phyloP scores from a whole-genome alignment of 2,797 vertebrate species.

The Halcyon badia region DNA sequence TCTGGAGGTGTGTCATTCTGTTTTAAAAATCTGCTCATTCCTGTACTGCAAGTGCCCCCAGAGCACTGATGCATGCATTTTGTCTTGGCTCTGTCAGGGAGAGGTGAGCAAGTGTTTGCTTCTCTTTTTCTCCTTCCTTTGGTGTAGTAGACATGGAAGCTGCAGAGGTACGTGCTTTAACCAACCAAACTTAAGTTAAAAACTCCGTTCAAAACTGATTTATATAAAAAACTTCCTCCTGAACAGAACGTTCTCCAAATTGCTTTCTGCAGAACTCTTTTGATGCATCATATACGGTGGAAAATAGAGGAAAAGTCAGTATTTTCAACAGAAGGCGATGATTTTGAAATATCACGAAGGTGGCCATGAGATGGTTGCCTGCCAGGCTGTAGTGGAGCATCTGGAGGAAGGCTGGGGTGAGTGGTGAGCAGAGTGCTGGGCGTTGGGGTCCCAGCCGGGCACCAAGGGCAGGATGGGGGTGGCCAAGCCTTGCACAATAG shows the following conservation, averaged over 20 bases:
- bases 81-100: not conserved
- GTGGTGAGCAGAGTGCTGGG: accelerated
- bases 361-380: not conserved
- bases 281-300: not conserved
- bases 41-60: not conserved
- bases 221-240: not conserved
- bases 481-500: not conserved
- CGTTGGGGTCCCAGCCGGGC: not conserved
- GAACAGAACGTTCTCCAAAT: not conserved
- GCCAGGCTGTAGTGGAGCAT: not conserved
- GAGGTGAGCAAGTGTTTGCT: not conserved
- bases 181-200: accelerated
- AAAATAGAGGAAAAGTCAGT: not conserved
- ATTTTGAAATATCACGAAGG: not conserved
- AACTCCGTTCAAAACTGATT: not conserved
- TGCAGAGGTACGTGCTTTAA: not conserved
- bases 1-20: not conserved
- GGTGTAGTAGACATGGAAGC: not conserved
- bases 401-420: not conserved
- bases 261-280: not conserved
- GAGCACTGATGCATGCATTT: not conserved
- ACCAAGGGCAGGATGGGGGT: not conserved
- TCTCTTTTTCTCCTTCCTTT: not conserved
- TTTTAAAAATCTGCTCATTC: not conserved
- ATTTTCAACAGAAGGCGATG: not conserved